Conservation (phyloP, 2,113 vertebrate species). For the Ancistrus triradiatus region DNA sequence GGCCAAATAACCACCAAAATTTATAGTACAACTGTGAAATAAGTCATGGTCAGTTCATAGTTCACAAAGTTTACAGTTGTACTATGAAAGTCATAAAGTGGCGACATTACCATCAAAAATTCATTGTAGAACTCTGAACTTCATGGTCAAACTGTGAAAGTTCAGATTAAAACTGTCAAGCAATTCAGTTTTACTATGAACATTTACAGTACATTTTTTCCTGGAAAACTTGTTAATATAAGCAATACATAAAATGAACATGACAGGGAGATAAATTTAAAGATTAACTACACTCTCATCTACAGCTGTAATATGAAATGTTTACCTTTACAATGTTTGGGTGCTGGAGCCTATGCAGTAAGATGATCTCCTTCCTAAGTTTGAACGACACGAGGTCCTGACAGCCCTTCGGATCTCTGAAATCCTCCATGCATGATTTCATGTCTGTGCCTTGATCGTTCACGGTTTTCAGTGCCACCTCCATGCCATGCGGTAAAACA, state of each 20-base stretch:
- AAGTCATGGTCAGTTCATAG: too few species aligned
- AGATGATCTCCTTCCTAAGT: slow-evolving; percentile 76
- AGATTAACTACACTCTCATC: too few species aligned
- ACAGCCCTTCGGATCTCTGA: slow-evolving; percentile 64
- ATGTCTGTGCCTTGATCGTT: slow-evolving; percentile 79
- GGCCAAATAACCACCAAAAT: too few species aligned
- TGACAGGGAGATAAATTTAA: not conserved
- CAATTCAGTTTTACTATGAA: too few species aligned
- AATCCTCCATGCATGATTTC: slow-evolving; percentile 73
- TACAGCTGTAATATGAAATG: not conserved
- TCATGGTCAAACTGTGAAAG: too few species aligned
- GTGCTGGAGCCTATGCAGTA: slow-evolving; percentile 74
- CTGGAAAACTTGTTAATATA: not conserved
- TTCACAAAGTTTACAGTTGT: too few species aligned
- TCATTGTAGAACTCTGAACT: too few species aligned
- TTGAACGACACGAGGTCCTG: slow-evolving; percentile 77
- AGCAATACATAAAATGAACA: not conserved
- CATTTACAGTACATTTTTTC: too few species aligned
- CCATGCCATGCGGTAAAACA: slow-evolving; percentile 52
- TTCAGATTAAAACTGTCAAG: too few species aligned
- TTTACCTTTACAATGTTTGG: slow-evolving; percentile 78
- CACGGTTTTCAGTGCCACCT: slow-evolving; percentile 71
- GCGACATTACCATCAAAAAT: too few species aligned
- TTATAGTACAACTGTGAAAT: too few species aligned
- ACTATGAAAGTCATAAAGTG: too few species aligned